Percentiles rank a stretch among this genome's conserved stretches.
phyloP scores from a whole-genome alignment of 2,888 invertebrate species.

The Podabrus alpinus region DNA sequence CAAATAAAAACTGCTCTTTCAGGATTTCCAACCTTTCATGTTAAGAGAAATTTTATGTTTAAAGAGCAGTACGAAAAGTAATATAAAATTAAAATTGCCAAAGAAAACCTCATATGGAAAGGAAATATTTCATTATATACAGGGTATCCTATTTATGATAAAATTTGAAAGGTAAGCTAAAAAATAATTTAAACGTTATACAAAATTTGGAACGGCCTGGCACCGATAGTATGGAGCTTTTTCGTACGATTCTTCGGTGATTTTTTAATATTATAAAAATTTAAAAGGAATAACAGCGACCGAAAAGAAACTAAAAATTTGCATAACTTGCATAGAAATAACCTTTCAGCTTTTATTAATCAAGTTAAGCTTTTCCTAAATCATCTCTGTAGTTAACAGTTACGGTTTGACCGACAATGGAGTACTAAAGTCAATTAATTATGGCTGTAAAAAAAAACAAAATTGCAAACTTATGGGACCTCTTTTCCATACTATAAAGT shows the following conservation, averaged over 20 bases:
- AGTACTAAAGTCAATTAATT: not conserved
- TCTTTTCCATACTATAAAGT: not conserved
- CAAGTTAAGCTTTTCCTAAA: not conserved
- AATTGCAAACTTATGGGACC: not conserved
- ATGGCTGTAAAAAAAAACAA: not conserved
- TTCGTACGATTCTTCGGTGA: too few relatives aligned
- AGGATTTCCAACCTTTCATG: not conserved
- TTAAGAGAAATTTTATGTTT: not conserved
- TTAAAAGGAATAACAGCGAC: not conserved
- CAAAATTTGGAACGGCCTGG: too few relatives aligned
- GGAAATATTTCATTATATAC: not conserved
- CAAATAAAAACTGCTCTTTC: not conserved
- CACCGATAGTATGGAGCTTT: too few relatives aligned
- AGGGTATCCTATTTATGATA: not conserved
- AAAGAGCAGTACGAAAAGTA: not conserved
- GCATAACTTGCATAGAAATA: not conserved
- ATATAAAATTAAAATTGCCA: not conserved
- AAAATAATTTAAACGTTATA: too few relatives aligned
- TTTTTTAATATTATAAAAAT: too few relatives aligned
- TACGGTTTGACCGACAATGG: not conserved
- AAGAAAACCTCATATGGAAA: not conserved
- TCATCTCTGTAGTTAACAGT: not conserved
- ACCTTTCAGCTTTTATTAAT: not conserved
- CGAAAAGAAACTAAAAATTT: not conserved
- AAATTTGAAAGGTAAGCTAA: too few relatives aligned